phyloP scores from a whole-genome alignment of 2,888 invertebrate genomes.

The Amphipyra tragopoginis region DNA sequence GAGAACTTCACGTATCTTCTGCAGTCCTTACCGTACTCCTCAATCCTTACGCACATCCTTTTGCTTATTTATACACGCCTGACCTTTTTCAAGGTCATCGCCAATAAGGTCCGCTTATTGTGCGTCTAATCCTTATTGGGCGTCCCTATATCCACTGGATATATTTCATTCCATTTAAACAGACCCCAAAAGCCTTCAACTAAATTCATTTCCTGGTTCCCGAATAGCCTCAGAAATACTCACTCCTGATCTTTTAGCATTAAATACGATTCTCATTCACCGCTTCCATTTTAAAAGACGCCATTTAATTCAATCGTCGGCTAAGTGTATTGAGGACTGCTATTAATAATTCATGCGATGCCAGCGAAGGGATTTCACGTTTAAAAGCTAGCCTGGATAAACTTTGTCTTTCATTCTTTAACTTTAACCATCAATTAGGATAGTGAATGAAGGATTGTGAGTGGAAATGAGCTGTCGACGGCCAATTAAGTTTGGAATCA shows the following conservation, averaged over 20 bases:
- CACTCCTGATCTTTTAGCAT: conserved; percentile 50
- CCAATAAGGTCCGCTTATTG: no score
- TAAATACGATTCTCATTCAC: conserved; percentile 56
- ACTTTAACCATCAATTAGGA: conserved; percentile 43
- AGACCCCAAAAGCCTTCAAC: conserved; percentile 15
- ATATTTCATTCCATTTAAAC: conserved; percentile 11
- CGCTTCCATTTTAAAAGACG: conserved; percentile 53
- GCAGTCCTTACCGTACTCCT: no score
- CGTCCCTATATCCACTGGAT: background rate
- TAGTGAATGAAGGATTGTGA: conserved; percentile 18
- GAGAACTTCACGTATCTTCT: no score
- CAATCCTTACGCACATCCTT: no score
- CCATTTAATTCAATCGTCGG: conserved; percentile 70
- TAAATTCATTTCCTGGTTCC: conserved; percentile 32
- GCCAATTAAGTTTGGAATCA: background rate
- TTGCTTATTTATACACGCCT: no score
- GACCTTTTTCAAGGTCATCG: no score
- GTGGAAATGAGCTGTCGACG: background rate
- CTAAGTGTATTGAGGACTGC: conserved; percentile 62
- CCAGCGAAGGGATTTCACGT: conserved; percentile 54
- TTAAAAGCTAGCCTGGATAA: conserved; percentile 52
- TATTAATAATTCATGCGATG: conserved; percentile 65
- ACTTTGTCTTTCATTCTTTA: conserved; percentile 47
- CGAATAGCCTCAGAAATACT: conserved; percentile 24
- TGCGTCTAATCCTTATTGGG: no score